Evolutionary conservation across 2,113 vertebrate species (phyloP).

Genomic region (Oncorhynchus masou): DNA sequence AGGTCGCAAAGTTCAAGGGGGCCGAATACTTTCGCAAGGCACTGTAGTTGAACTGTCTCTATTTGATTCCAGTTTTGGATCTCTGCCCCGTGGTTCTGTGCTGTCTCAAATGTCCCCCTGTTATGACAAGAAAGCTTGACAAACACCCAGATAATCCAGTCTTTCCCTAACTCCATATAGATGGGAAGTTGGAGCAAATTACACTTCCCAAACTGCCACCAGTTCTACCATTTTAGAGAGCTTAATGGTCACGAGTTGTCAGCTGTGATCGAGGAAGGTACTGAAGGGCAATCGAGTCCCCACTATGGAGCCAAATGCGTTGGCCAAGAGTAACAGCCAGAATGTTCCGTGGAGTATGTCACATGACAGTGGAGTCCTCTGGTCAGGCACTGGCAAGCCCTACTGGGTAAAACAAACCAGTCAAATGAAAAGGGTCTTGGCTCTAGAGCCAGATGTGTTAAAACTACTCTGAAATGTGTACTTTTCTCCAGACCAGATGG

Average conservation of each 20-base stretch:
- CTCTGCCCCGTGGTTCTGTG: not conserved
- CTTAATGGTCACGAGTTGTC: slow-evolving; percentile 5
- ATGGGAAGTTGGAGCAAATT: not conserved
- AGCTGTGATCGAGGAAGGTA: not conserved
- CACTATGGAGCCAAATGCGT: not conserved
- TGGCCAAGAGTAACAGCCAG: not conserved
- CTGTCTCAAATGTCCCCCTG: not conserved
- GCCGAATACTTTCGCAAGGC: no score
- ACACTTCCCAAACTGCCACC: not conserved
- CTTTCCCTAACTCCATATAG: slow-evolving; percentile 6
- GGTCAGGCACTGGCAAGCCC: not conserved
- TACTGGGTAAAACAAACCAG: not conserved
- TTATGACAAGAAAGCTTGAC: not conserved
- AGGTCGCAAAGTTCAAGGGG: no score
- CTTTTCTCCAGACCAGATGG: no score
- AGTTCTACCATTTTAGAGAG: slow-evolving; percentile 4
- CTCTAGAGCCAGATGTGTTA: not conserved
- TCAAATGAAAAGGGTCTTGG: not conserved
- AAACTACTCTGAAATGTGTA: not conserved
- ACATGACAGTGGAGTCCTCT: not conserved
- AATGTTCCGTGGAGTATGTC: not conserved
- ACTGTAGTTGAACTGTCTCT: not conserved
- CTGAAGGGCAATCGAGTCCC: slow-evolving; percentile 3
- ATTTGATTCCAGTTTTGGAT: slow-evolving; percentile 4
- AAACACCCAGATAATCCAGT: not conserved